A percentile compares a stretch with the other conserved stretches of the same genome.
phyloP scores from a whole-genome alignment of 2,888 invertebrate genomes.

The Oscheius myriophilus region DNA sequence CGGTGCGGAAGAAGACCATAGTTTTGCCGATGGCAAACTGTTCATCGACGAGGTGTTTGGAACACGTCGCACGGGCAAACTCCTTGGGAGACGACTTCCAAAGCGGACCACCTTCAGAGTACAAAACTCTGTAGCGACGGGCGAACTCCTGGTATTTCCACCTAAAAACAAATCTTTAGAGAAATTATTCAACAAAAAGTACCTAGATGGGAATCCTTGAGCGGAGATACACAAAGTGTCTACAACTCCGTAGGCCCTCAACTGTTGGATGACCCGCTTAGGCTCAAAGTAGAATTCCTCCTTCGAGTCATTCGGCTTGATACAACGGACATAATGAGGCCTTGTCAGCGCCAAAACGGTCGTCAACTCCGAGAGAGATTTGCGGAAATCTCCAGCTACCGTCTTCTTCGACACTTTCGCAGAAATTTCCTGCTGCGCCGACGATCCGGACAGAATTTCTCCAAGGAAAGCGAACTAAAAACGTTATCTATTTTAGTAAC shows the following conservation, averaged over 20 bases:
- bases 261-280: constrained; percentile 85
- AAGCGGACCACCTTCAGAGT: constrained; percentile 77
- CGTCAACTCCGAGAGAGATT: constrained; percentile 91
- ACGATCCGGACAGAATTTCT: constrained; percentile 38
- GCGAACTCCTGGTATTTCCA: constrained; percentile 78
- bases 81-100: constrained; percentile 81
- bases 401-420: constrained; percentile 75
- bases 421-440: constrained; percentile 27
- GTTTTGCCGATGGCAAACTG: constrained; percentile 96
- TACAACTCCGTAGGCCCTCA: constrained; percentile 94
- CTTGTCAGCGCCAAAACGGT: constrained; percentile 90
- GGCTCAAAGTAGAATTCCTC: constrained; percentile 84
- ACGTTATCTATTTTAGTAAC: background rate
- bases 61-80: constrained; percentile 83
- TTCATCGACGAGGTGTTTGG: constrained; percentile 77
- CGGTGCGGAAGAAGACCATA: constrained; percentile 97
- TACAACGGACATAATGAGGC: constrained; percentile 97
- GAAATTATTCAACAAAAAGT: constrained; percentile 15
- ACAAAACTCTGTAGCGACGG: constrained; percentile 86
- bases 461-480: constrained; percentile 36
- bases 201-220: constrained; percentile 89
- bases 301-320: constrained; percentile 92
- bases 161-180: constrained; percentile 64
- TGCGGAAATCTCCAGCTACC: constrained; percentile 81
- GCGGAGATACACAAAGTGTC: constrained; percentile 97